These are phyloP conservation scores for Phalloptychus januarius DNA, from an alignment of 2,797 vertebrate genomes.

Conservation along the genomic window DNA sequence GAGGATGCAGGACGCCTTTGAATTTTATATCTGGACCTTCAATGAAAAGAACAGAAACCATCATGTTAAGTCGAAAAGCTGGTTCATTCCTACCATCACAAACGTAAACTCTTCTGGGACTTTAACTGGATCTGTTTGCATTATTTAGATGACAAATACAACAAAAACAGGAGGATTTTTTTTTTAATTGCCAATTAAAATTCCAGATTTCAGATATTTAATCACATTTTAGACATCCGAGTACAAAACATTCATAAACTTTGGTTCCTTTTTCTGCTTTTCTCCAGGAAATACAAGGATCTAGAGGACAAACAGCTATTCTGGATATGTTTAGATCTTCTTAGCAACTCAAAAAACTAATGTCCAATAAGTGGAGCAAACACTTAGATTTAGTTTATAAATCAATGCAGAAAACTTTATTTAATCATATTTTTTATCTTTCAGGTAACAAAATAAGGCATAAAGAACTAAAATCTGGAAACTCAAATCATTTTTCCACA, in stretches of 20 bases:
- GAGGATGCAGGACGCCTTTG: constrained; percentile 81
- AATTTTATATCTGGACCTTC: constrained; percentile 83
- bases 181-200: no score
- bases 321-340: background rate
- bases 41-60: constrained; percentile 14
- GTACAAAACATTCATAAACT: background rate
- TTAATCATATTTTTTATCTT: background rate
- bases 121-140: background rate
- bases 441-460: background rate
- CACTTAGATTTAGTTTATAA: background rate
- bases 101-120: background rate
- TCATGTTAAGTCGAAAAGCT: background rate
- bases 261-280: background rate
- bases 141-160: background rate
- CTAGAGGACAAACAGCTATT: background rate
- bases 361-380: background rate
- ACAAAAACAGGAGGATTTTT: no score
- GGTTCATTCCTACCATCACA: background rate
- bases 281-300: background rate
- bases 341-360: background rate
- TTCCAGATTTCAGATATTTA: background rate
- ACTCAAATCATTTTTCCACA: background rate
- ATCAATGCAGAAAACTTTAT: background rate
- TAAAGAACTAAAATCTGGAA: background rate
- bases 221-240: background rate